A percentile compares a stretch with the other conserved stretches of the same genome.
These are phyloP conservation scores for Oreohelix idahoensis DNA, from an alignment of 1,140 invertebrate genomes.

Conservation along the genomic window DNA sequence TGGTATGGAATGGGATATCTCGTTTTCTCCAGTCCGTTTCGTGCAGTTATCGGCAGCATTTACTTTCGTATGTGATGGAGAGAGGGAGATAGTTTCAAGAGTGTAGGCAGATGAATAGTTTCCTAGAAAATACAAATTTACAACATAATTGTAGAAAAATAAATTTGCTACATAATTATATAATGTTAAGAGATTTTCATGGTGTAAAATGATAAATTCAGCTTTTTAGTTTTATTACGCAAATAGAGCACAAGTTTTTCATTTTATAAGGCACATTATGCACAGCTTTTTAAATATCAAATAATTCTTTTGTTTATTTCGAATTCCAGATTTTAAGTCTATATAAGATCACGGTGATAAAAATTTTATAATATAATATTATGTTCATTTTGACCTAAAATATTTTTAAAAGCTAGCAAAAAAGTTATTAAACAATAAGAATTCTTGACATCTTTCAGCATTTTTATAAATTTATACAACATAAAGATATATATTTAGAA, in stretches of 20 bases:
- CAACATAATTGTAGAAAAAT: no score
- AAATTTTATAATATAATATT: no score
- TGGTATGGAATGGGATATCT: not conserved
- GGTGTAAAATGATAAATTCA: not conserved
- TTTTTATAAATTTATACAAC: no score
- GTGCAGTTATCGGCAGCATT: constrained; percentile 32
- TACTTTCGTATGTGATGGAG: constrained; percentile 16
- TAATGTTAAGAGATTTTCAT: not conserved
- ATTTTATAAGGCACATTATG: not conserved
- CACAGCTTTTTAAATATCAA: not conserved
- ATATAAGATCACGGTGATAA: not conserved
- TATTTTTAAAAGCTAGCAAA: not conserved
- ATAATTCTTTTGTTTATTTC: not conserved
- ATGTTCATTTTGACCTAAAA: not conserved
- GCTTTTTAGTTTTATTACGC: not conserved
- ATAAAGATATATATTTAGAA: no score
- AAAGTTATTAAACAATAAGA: no score
- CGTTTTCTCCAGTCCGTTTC: constrained; percentile 4
- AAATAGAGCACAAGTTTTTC: not conserved
- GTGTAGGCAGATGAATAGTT: not conserved
- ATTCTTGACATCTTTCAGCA: no score
- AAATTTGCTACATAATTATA: not conserved
- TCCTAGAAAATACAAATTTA: not conserved
- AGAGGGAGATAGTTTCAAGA: constrained; percentile 12
- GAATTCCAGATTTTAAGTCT: not conserved